These are phyloP conservation scores for Aleadryas rufinucha DNA, from an alignment of 2,113 vertebrate genomes.

Conservation along the genomic window DNA sequence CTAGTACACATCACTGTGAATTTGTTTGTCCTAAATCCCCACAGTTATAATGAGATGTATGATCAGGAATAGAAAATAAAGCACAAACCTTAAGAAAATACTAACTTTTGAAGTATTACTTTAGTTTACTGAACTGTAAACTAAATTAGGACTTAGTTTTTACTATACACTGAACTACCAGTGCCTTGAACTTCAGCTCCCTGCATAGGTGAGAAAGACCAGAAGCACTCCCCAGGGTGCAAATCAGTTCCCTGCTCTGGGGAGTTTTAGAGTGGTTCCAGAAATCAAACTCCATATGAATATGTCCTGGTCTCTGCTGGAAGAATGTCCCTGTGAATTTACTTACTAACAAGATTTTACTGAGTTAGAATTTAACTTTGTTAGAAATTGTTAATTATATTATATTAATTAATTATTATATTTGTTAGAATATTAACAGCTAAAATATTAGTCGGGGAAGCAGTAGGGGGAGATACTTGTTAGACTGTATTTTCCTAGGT, in stretches of 20 bases:
- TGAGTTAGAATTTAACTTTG: not conserved
- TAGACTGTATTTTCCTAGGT: not conserved
- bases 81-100: not conserved
- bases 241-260: not conserved
- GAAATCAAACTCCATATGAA: not conserved
- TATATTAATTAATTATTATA: not conserved
- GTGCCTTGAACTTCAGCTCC: not conserved
- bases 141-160: not conserved
- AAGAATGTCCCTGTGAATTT: rapidly evolving
- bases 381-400: not conserved
- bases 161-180: not conserved
- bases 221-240: not conserved
- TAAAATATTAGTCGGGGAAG: not conserved
- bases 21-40: not conserved
- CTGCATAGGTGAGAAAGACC: not conserved
- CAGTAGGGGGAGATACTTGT: not conserved
- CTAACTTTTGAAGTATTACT: not conserved
- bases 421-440: not conserved
- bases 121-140: not conserved
- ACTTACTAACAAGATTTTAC: not conserved
- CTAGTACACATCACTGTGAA: not conserved
- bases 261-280: not conserved
- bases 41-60: not conserved
- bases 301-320: not conserved
- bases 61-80: not conserved